Conservation (phyloP, 1,140 invertebrate genomes). For the Bombus confusus region DNA sequence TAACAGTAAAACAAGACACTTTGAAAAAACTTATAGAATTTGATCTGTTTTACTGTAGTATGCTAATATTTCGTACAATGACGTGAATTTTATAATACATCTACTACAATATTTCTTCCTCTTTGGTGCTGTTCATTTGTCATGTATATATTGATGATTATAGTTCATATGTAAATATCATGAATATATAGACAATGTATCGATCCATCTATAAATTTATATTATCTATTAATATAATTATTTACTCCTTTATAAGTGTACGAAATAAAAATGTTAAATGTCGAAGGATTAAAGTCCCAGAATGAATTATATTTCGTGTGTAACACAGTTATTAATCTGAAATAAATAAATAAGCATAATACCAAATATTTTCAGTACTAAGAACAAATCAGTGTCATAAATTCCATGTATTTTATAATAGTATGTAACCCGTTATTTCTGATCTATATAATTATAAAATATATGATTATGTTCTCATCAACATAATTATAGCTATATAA, state of each 20-base stretch:
- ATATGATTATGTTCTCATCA: neutral
- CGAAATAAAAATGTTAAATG: conserved; percentile 46
- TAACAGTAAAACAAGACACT: conserved; percentile 29
- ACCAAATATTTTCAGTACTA: conserved; percentile 46
- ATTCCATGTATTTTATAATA: conserved; percentile 22
- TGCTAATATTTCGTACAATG: conserved; percentile 23
- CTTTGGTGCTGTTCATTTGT: conserved; percentile 75
- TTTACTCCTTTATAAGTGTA: conserved; percentile 52
- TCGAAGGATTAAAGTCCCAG: conserved; percentile 39
- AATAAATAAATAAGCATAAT: conserved; percentile 69
- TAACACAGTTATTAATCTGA: conserved; percentile 75
- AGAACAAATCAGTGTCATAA: conserved; percentile 3
- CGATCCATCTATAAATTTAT: conserved; percentile 67
- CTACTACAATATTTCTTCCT: conserved; percentile 64
- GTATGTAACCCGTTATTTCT: neutral
- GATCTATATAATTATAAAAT: neutral
- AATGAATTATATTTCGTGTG: conserved; percentile 71
- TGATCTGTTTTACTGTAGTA: conserved; percentile 57
- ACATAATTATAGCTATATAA: neutral
- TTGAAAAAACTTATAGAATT: neutral
- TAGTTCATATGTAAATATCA: conserved; percentile 67
- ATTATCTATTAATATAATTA: conserved; percentile 72
- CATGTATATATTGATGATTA: conserved; percentile 69
- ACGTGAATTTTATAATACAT: conserved; percentile 53
- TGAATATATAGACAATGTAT: conserved; percentile 56